phyloP scores from a whole-genome alignment of 1,140 invertebrate genomes.

The Condylostylus longicornis region DNA sequence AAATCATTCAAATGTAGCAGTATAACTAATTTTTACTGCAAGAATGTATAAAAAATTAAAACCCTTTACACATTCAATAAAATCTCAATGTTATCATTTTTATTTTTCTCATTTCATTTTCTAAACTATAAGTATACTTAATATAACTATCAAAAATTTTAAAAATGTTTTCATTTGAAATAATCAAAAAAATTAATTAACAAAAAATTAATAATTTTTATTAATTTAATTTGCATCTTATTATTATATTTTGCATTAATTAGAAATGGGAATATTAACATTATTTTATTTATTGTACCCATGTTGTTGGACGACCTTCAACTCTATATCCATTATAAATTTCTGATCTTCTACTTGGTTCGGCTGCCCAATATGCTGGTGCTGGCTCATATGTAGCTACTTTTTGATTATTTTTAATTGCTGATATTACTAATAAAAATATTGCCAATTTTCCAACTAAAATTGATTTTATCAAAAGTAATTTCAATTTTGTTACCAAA shows the following conservation, averaged over 20 bases:
- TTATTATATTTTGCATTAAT: background rate
- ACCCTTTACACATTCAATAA: too few relatives aligned
- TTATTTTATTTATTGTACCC: constrained; percentile 18
- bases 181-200: background rate
- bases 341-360: constrained; percentile 25
- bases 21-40: too few relatives aligned
- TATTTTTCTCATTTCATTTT: too few relatives aligned
- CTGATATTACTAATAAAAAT: constrained; percentile 41
- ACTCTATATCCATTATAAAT: constrained; percentile 29
- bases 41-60: too few relatives aligned
- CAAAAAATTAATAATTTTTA: constrained; percentile 11
- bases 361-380: constrained; percentile 27
- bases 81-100: too few relatives aligned
- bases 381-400: constrained; percentile 25
- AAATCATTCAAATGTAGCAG: too few relatives aligned
- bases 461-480: constrained; percentile 45
- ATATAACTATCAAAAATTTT: too few relatives aligned
- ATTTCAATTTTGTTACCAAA: constrained; percentile 43
- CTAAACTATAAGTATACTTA: too few relatives aligned
- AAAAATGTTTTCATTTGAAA: background rate
- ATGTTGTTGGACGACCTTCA: constrained; percentile 29
- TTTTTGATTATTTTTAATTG: constrained; percentile 37
- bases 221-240: constrained; percentile 15
- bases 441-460: constrained; percentile 48
- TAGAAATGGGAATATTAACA: background rate